Evolutionary conservation across 2,888 invertebrate genomes (phyloP), one percentile per base, ranked within the genome.

Genomic region (Gerosis bhagava): DNA sequence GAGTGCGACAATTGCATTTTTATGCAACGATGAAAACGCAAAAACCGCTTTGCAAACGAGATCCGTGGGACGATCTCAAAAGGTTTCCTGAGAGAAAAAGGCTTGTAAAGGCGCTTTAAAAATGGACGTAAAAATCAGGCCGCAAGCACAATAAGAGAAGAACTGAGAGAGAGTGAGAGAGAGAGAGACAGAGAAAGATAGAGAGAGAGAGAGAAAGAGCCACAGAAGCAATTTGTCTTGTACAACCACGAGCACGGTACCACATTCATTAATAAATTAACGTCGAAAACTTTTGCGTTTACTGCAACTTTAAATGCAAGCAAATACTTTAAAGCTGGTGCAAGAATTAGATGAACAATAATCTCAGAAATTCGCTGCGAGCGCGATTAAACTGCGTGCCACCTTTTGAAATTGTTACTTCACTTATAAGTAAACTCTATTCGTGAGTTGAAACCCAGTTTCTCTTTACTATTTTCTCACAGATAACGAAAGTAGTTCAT

Each of bases 171-270:
- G n/a, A n/a, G n/a, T n/a, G n/a, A n/a, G n/a, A n/a, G n/a, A n/a
- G n/a, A n/a, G n/a, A n/a, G n/a, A n/a, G n/a, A n/a, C n/a, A n/a
- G n/a, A n/a, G n/a, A n/a, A n/a, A n/a, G n/a, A n/a, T n/a, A n/a
- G n/a, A n/a, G n/a, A n/a, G n/a, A n/a, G n/a, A n/a, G n/a, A n/a
- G n/a, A n/a, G n/a, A n/a, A n/a, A n/a, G n/a, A n/a, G n/a, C n/a
- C n/a, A n/a, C 40, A 35, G 46, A 49, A 52, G 46, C 42, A 52
- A 52, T 52, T 52, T 49, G 49, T 49, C 51, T 52, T 40, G 35
- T 36, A 40, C 39, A 32, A 36, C 17, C 40, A 40, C 32, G 39
- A 49, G 40, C 47, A 39, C 32, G 41, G 36, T 29, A n/a, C n/a
- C 35, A 29, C 39, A 49, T 53, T 53, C 24, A 26, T 25, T 31